Conservation (phyloP, 2,113 vertebrate genomes). For the Tor tambroides region DNA sequence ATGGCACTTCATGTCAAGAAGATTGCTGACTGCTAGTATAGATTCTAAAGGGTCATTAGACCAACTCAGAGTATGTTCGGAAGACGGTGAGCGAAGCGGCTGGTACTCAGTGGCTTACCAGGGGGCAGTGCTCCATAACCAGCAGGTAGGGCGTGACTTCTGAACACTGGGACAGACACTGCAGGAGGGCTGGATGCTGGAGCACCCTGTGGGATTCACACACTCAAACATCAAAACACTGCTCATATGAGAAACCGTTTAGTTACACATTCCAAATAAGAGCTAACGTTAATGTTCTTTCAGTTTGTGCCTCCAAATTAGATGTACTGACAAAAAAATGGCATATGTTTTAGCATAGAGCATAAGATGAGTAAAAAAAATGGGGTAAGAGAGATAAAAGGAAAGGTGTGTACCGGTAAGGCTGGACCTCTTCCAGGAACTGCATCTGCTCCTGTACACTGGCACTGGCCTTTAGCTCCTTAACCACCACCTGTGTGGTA, state of each 20-base stretch:
- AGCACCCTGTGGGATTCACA: constrained; percentile 77
- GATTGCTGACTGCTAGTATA: neutral
- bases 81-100: neutral
- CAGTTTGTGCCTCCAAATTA: neutral
- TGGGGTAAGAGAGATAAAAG: neutral
- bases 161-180: constrained; percentile 92
- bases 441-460: constrained; percentile 94
- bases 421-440: constrained; percentile 92
- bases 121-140: constrained; percentile 96
- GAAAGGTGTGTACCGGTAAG: constrained; percentile 81
- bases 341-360: neutral
- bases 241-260: neutral
- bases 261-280: neutral
- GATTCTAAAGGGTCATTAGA: neutral
- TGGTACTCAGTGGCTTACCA: constrained; percentile 78
- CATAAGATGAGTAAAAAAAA: neutral
- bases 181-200: constrained; percentile 91
- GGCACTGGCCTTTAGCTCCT: constrained; percentile 92
- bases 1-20: neutral
- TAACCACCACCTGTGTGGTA: constrained; percentile 92
- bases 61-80: neutral
- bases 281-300: neutral
- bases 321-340: neutral
- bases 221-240: neutral
- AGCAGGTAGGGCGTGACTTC: constrained; percentile 97